A percentile compares a stretch with the other conserved stretches of the same genome.
Conservation (phyloP, 2,797 vertebrate species). For the Chloroceryle amazona region DNA sequence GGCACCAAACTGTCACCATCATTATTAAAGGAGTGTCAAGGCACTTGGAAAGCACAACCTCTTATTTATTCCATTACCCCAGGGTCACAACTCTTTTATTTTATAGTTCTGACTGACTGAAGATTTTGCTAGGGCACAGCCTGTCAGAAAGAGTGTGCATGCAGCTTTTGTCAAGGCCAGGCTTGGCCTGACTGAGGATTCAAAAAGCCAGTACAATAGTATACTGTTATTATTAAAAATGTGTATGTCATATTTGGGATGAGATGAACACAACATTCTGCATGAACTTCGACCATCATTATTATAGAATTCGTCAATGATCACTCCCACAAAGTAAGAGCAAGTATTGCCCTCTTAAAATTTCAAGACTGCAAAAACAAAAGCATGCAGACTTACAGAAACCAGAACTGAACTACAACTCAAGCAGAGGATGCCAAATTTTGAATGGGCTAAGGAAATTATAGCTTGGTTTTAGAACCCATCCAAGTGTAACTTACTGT, state of each 20-base stretch:
- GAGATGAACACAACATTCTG: neutral
- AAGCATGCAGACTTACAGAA: neutral
- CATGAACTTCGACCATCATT: neutral
- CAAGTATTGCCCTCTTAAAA: neutral
- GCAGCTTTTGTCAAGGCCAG: neutral
- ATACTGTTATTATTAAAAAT: neutral
- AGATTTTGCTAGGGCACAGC: neutral
- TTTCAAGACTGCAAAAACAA: neutral
- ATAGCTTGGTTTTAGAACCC: neutral
- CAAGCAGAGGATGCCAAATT: neutral
- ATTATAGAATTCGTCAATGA: neutral
- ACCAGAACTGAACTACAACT: neutral
- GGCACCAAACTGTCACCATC: neutral
- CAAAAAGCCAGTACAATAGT: neutral
- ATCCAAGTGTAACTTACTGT: neutral
- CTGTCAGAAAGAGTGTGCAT: neutral
- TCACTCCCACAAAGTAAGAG: neutral
- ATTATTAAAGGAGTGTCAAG: neutral
- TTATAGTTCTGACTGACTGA: neutral
- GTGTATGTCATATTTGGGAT: neutral
- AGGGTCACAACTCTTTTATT: neutral
- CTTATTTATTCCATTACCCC: neutral
- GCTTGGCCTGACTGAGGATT: neutral
- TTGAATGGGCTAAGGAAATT: neutral
- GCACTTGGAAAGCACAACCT: neutral